A percentile compares a stretch with the other conserved stretches of the same genome.
These are phyloP conservation scores for Dicentrarchus labrax DNA, from an alignment of 2,113 vertebrate species.

Conservation along the genomic window DNA sequence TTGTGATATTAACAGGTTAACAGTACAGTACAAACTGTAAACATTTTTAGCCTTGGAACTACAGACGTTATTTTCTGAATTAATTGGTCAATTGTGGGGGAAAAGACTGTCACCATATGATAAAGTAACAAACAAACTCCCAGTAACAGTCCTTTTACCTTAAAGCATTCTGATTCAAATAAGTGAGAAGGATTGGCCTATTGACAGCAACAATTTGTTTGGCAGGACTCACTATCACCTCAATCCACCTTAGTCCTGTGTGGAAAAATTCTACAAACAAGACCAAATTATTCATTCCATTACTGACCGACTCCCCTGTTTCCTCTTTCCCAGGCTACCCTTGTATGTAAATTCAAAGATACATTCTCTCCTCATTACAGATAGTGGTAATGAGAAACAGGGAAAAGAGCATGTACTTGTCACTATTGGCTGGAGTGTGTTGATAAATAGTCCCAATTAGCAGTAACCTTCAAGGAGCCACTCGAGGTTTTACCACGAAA, in stretches of 20 bases:
- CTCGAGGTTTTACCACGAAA: constrained; percentile 62
- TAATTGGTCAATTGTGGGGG: neutral
- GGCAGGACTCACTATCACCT: constrained; percentile 10
- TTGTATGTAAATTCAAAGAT: constrained; percentile 75
- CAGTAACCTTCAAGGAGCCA: constrained; percentile 79
- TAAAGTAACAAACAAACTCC: neutral
- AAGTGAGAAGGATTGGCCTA: neutral
- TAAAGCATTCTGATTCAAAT: neutral
- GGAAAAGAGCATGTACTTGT: constrained; percentile 81
- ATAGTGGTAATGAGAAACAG: constrained; percentile 83
- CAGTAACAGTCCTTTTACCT: neutral
- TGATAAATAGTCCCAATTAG: constrained; percentile 85
- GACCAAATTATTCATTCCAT: constrained; percentile 1
- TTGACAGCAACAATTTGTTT: constrained; percentile 18
- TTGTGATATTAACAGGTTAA: neutral
- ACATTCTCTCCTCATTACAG: constrained; percentile 70
- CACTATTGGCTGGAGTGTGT: constrained; percentile 71
- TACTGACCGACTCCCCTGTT: neutral
- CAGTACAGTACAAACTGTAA: neutral
- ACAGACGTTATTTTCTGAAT: neutral
- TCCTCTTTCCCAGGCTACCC: constrained; percentile 8
- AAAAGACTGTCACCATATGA: neutral
- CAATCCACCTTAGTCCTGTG: neutral
- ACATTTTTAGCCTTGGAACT: neutral
- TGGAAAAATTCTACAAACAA: neutral